Percentiles rank a stretch among this genome's conserved stretches.
phyloP scores from a whole-genome alignment of 2,113 vertebrate species.

The Aldabrachelys gigantea region DNA sequence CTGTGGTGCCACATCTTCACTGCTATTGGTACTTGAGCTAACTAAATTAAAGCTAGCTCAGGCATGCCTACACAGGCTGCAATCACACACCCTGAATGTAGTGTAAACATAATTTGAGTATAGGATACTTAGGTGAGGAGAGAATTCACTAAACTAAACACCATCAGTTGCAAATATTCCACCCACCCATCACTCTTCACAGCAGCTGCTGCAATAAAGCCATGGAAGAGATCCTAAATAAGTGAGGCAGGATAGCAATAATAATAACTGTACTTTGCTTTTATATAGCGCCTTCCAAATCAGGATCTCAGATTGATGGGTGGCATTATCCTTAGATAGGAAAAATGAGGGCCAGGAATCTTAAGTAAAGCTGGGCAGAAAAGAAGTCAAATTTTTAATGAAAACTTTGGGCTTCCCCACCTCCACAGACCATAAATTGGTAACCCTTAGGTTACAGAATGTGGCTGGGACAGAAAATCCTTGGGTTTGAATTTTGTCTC shows the following conservation, averaged over 20 bases:
- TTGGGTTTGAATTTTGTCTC: neutral
- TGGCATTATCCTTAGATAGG: neutral
- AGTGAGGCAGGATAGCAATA: neutral
- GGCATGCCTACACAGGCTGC: neutral
- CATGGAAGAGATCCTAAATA: neutral
- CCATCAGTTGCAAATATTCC: neutral
- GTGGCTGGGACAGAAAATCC: neutral
- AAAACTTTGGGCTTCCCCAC: neutral
- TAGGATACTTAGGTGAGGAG: neutral
- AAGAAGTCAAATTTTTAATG: neutral
- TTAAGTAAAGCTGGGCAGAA: neutral
- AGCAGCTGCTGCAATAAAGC: neutral
- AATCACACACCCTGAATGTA: neutral
- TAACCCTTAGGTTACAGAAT: neutral
- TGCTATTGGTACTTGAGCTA: neutral
- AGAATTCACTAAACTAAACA: neutral
- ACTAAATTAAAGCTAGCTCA: neutral
- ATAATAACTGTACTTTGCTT: neutral
- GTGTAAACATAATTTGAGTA: neutral
- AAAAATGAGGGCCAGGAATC: neutral
- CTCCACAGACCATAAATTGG: neutral
- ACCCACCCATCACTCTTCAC: neutral
- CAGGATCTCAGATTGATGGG: neutral
- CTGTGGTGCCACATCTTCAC: neutral
- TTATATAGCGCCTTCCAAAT: neutral